A percentile compares a stretch with the other conserved stretches of the same genome.
These are phyloP conservation scores for Amazona guildingii DNA, from an alignment of 2,113 vertebrate species.

Conservation along the genomic window DNA sequence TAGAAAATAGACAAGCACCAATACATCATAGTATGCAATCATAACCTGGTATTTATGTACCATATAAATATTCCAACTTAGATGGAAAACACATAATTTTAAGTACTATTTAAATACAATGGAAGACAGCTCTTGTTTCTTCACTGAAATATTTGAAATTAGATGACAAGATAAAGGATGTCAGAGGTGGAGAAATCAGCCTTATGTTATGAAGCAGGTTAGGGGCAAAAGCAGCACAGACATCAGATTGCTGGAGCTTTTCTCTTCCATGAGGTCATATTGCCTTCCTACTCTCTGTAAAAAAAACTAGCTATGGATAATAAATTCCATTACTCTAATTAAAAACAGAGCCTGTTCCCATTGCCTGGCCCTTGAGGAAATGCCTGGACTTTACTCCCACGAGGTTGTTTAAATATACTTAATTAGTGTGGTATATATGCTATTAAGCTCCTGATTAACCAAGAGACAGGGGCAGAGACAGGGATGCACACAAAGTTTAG, in stretches of 20 bases:
- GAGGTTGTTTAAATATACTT: background rate
- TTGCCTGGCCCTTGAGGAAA: background rate
- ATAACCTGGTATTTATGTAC: background rate
- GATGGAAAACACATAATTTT: background rate
- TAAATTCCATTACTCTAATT: constrained; percentile 2
- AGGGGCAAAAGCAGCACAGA: background rate
- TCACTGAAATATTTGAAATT: background rate
- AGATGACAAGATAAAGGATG: background rate
- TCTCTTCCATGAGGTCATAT: background rate
- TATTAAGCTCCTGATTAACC: background rate
- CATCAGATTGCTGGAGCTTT: background rate
- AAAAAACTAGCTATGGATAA: background rate
- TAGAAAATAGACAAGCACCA: background rate
- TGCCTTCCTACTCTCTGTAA: background rate
- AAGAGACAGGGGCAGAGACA: background rate
- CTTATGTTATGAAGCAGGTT: background rate
- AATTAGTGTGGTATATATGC: background rate
- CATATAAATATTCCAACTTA: background rate
- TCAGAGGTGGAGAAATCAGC: background rate
- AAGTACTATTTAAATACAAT: background rate
- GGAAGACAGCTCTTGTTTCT: background rate
- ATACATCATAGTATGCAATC: background rate
- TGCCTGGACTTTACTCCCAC: background rate
- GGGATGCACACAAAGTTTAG: background rate
- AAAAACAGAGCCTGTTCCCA: background rate